Evolutionary conservation across 2,888 invertebrate genomes (phyloP), one percentile per base, ranked within the genome.

Genomic region (Acronicta psi): DNA sequence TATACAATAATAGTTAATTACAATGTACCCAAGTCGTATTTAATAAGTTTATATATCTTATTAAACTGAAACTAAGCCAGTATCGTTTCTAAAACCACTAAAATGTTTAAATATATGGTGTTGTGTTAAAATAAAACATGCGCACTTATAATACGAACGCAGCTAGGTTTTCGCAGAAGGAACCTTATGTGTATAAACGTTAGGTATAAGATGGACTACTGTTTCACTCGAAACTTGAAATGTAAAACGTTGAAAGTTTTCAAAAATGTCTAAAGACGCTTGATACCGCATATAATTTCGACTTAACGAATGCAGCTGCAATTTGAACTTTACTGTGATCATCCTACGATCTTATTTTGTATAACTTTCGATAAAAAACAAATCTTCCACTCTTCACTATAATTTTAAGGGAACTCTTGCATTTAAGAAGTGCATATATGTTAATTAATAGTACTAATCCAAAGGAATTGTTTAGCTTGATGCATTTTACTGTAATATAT

Each of bases 371-470:
- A 52, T 10, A 41, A 34, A 13, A 29, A 37, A 43, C 1, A 62
- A 20, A 42, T 59, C 20, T 60, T 60, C 38, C 42, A 57, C 38
- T 47, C 51, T 59, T 40, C 42, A 59, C 16, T 70, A 8, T 66
- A 71, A 31, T 58, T 55, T 51, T 68, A 60, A 68, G 52, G 53
- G 44, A 47, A 59, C 31, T 34, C 29, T 41, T 60, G 70, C 71
- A 70, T 70, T 73, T 72, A 59, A 59, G 56, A 56, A 59, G 66
- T 71, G 65, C 73, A 65, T 44, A 49, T 61, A 59, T 68, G 54
- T 69, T 52, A 55, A 76, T 67, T 73, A 72, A 69, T 69, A 61
- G 38, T 63, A 79, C 77, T 79, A 79, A 79, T 71, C 54, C 46
- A 65, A 70, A 61, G 56, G 60, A 69, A 61, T 69, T 65, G 61